Evolutionary conservation across 2,888 invertebrate species (phyloP), one percentile per base, ranked within the genome.

Genomic region (Netelia virgata): DNA sequence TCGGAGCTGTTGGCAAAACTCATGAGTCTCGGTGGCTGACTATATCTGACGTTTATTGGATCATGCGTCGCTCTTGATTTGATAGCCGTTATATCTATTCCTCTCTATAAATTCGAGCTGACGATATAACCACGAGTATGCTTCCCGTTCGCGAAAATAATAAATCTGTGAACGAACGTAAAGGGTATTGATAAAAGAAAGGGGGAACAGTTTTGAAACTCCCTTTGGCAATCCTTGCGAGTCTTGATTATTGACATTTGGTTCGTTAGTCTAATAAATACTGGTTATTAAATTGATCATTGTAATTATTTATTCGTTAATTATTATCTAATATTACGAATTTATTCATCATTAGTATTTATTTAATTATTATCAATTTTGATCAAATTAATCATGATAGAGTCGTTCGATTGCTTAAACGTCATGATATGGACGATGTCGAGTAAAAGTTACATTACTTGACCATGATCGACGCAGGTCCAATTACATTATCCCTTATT

Each of bases 61-160:
- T 90, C 88, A 89, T 90, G 89, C 88, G 86, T 89, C 88, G 87
- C 86, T 89, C 88, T 87, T 88, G 87, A 90, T 90, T 90, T 88
- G 89, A 91, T 90, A 87, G 87, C 86, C 36, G 87, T 86, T 87
- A 88, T 90, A 90, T 90, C 89, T 86, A 87, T 88, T 89, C 87
- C 83, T 85, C 82, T 73, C 78, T 66, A 83, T 47, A 68, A 61
- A 43, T 20, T 36, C 23, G 18, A 0, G 5, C 28, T 28, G 28
- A 3, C 28, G 28, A 28, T 28, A 28, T 2, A 28, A 28, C 28
- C 28, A 5, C 28, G 28, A 28, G 28, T 28, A 28, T 28, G 28
- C 5, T 28, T 28, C 28, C 28, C 28, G 5, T 28, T 28, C 28
- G 28, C 28, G 28, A 28, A 28, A 28, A 28, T 28, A 28, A 28